Conservation (phyloP, 2,113 vertebrate species). For the Atlantisia rogersi region DNA sequence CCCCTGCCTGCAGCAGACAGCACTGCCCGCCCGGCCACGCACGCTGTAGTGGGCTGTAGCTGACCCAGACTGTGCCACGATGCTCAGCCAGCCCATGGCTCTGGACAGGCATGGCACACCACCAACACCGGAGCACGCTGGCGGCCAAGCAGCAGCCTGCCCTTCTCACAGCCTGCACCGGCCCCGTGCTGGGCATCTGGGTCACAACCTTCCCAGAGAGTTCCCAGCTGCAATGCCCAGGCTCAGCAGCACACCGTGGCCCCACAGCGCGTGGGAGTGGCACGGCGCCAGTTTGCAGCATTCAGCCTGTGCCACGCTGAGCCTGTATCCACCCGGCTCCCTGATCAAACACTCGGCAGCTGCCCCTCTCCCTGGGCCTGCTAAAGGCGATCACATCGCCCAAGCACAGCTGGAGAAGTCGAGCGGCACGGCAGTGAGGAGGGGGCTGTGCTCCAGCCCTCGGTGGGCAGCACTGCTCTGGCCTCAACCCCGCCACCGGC, state of each 20-base stretch:
- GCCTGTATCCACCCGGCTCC: not conserved
- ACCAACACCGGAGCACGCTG: accelerated
- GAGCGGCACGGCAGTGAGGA: not conserved
- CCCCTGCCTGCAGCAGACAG: not conserved
- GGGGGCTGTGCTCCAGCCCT: not conserved
- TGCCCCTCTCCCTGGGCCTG: not conserved
- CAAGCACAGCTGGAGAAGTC: not conserved
- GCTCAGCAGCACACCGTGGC: not conserved
- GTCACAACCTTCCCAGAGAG: not conserved
- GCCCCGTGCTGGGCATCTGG: accelerated
- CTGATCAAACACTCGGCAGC: not conserved
- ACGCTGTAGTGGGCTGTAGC: accelerated
- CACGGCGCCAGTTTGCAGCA: not conserved
- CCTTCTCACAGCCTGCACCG: not conserved
- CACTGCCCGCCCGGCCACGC: accelerated
- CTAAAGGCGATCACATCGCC: not conserved
- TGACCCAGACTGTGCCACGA: not conserved
- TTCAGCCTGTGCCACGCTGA: not conserved
- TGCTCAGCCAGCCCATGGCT: accelerated
- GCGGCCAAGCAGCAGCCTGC: accelerated
- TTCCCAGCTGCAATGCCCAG: not conserved
- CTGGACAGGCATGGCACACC: accelerated
- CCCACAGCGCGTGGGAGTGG: accelerated
- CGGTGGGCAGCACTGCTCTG: accelerated
- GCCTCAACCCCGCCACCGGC: accelerated